Evolutionary conservation across 2,797 vertebrate genomes (phyloP).

Genomic region (Calcarius lapponicus): DNA sequence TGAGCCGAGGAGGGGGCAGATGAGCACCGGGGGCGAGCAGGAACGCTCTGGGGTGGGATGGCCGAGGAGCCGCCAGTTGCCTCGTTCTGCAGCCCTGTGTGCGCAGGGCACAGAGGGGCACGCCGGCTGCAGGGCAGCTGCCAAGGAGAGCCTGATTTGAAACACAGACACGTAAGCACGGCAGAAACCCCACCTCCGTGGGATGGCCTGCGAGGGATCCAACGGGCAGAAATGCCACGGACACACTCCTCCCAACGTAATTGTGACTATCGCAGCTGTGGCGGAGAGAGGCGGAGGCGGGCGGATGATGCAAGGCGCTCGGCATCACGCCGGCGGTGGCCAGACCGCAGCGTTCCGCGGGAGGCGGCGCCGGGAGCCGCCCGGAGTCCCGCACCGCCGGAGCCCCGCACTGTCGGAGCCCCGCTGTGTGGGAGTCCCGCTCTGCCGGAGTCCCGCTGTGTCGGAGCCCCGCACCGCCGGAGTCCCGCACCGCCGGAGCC

Average conservation of each 20-base stretch:
- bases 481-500: no score
- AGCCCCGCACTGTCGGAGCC: neutral
- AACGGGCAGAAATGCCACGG: neutral
- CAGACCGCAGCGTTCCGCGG: neutral
- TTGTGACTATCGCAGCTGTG: neutral
- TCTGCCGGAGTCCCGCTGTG: no score
- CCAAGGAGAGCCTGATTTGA: neutral
- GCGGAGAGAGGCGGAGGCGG: neutral
- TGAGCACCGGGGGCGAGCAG: neutral
- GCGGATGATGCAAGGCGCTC: constrained; percentile 46
- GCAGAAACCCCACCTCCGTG: constrained; percentile 18
- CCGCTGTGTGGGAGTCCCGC: no score
- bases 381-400: neutral
- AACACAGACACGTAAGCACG: constrained; percentile 44
- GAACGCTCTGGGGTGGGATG: neutral
- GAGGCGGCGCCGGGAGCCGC: neutral
- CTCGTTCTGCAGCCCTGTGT: neutral
- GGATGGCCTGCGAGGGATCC: neutral
- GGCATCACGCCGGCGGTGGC: neutral
- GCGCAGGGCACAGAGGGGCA: neutral
- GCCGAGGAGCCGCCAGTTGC: neutral
- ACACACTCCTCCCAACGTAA: constrained; percentile 10
- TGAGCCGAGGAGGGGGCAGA: rapidly evolving
- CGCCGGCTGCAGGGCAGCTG: neutral
- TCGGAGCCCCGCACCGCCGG: no score